Evolutionary conservation across 1,140 invertebrate species (phyloP), one percentile per base, ranked within the genome.

Genomic region (Polypedilum pembai): DNA sequence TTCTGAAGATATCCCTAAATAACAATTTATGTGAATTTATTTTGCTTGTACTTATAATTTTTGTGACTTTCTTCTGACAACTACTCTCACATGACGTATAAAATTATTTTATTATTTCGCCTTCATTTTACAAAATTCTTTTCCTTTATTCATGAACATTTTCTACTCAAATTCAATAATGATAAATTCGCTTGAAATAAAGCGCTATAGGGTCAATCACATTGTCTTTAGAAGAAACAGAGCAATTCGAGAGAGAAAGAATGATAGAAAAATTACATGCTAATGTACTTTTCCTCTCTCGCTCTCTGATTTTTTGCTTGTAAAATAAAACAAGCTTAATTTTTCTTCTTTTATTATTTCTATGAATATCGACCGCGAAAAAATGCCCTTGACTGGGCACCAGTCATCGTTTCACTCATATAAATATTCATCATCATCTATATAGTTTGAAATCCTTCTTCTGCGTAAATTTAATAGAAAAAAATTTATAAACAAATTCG

Each of bases 21-120:
- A 56, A 56, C 45, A 56, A 56, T 56, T 56, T 56, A 56, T 56
- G 45, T 56, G 45, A 56, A 56, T 56, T 56, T 56, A 56, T 33
- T 33, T 5, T 33, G 24, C 3, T n/a, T 56, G 45, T 56, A 56
- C 45, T 56, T 56, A 56, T 56, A 15, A 56, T 56, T 56, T n/a
- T 56, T 56, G 12, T 56, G n/a, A 56, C 4, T 15, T 56, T 56
- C 8, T 56, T 56, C 45, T 56, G 12, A 4, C n/a, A n/a, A n/a
- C n/a, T n/a, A 15, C 15, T 56, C 45, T 56, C n/a, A n/a, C 4
- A n/a, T 56, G 12, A n/a, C 45, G 45, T n/a, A 4, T 56, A n/a
- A 4, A 4, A 12, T n/a, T 56, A n/a, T 56, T n/a, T 4, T 56
- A n/a, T 56, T 45, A 15, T 56, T 56, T n/a, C n/a, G 45, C 3